phyloP scores from a whole-genome alignment of 2,888 invertebrate species.

The Pristionchus exspectatus region DNA sequence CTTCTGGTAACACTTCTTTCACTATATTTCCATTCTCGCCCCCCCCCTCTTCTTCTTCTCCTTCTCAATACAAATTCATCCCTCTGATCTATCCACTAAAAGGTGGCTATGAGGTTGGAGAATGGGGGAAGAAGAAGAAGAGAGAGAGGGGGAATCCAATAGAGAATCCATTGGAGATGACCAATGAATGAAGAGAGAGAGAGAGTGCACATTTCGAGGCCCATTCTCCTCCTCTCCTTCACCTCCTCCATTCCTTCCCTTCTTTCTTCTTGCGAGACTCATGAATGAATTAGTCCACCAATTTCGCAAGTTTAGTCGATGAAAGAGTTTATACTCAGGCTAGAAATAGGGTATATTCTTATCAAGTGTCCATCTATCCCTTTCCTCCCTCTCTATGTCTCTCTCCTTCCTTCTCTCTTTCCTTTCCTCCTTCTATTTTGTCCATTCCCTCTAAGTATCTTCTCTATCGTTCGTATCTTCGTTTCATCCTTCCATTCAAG shows the following conservation, averaged over 20 bases:
- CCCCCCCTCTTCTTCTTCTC: background rate
- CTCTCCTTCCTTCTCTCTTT: background rate
- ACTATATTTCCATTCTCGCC: background rate
- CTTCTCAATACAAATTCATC: background rate
- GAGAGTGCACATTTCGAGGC: background rate
- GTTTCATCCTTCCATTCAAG: slow-evolving; percentile 24
- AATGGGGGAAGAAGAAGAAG: background rate
- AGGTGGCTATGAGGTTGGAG: slow-evolving; percentile 4
- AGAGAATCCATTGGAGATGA: slow-evolving; percentile 8
- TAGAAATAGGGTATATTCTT: slow-evolving; percentile 4
- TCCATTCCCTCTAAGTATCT: slow-evolving; percentile 14
- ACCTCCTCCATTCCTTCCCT: background rate
- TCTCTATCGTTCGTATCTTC: background rate
- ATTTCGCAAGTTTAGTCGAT: slow-evolving; percentile 17
- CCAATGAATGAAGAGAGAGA: slow-evolving; percentile 33
- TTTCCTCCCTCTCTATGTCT: background rate
- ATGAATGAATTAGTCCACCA: slow-evolving; percentile 13
- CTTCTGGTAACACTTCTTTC: background rate
- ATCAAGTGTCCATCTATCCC: slow-evolving; percentile 20
- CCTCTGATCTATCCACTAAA: background rate
- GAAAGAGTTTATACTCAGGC: background rate
- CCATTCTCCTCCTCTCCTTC: background rate
- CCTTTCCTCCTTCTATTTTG: slow-evolving; percentile 26
- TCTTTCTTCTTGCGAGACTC: background rate
- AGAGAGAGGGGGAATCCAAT: background rate